These are phyloP conservation scores for Tanypteryx hageni DNA, from an alignment of 2,888 invertebrate species.

Conservation along the genomic window DNA sequence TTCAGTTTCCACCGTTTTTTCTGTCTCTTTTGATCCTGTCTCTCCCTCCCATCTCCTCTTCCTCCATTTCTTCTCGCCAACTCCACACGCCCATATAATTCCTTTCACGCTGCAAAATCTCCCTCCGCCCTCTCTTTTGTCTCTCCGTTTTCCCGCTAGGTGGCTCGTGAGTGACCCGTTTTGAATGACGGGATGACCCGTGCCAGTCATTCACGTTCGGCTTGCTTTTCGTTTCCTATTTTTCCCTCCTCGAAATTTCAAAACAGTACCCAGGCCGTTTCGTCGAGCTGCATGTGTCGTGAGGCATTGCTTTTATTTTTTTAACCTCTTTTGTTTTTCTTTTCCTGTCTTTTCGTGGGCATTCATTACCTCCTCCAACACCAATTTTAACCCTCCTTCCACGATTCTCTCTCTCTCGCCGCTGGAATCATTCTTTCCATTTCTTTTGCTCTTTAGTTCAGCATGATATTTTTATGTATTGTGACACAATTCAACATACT, in stretches of 20 bases:
- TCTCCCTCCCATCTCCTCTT: not conserved
- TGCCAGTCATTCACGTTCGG: not conserved
- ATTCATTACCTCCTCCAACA: not conserved
- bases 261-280: not conserved
- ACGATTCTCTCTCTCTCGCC: too few species aligned
- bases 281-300: not conserved
- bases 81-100: slow-evolving; percentile 13
- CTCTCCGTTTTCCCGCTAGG: not conserved
- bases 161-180: slow-evolving; percentile 1
- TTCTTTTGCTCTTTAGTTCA: too few species aligned
- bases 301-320: too few species aligned
- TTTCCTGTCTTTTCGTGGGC: not conserved
- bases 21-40: not conserved
- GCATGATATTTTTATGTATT: too few species aligned
- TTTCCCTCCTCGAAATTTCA: not conserved
- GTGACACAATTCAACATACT: too few species aligned
- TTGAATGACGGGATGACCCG: not conserved
- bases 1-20: not conserved
- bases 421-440: too few species aligned
- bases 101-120: not conserved
- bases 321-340: not conserved
- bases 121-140: not conserved
- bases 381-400: not conserved
- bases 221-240: not conserved
- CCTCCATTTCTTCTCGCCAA: not conserved